Percentiles rank a stretch among this genome's conserved stretches.
These are phyloP conservation scores for Diglossa cyanea DNA, from an alignment of 2,797 vertebrate species.

Conservation along the genomic window DNA sequence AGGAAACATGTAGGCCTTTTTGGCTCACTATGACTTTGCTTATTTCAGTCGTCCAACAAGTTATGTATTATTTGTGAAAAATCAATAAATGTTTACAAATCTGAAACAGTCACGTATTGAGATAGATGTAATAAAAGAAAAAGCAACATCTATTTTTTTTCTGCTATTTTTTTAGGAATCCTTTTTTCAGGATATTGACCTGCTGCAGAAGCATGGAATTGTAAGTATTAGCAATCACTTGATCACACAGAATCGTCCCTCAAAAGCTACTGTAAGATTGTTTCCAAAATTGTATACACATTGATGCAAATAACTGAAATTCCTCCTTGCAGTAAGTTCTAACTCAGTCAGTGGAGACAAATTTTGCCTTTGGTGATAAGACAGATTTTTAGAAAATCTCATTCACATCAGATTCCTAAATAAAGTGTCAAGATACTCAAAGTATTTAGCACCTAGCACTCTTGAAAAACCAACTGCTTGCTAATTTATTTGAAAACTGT, in stretches of 20 bases:
- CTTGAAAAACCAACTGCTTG: slow-evolving; percentile 39
- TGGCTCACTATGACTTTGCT: not conserved
- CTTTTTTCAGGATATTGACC: slow-evolving; percentile 96
- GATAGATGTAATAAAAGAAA: slow-evolving; percentile 10
- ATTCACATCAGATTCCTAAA: slow-evolving; percentile 13
- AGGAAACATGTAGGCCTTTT: not conserved
- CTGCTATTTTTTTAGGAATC: slow-evolving; percentile 80
- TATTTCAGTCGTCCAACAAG: not conserved
- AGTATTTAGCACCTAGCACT: slow-evolving; percentile 45
- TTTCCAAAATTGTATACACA: not conserved
- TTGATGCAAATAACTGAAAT: not conserved
- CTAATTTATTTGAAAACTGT: slow-evolving; percentile 59
- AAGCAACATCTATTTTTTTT: not conserved
- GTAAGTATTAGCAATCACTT: slow-evolving; percentile 80
- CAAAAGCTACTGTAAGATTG: not conserved
- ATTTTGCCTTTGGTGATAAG: slow-evolving; percentile 6
- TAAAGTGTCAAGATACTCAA: slow-evolving; percentile 33
- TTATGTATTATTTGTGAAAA: not conserved
- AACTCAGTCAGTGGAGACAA: not conserved
- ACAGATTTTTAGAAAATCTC: slow-evolving; percentile 31
- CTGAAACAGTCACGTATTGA: not conserved
- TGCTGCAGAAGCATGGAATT: slow-evolving; percentile 96
- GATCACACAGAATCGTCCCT: not conserved
- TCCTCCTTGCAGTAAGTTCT: not conserved
- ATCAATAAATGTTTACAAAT: not conserved